Evolutionary conservation across 1,140 invertebrate genomes (phyloP).

Genomic region (Heterodera carotae): DNA sequence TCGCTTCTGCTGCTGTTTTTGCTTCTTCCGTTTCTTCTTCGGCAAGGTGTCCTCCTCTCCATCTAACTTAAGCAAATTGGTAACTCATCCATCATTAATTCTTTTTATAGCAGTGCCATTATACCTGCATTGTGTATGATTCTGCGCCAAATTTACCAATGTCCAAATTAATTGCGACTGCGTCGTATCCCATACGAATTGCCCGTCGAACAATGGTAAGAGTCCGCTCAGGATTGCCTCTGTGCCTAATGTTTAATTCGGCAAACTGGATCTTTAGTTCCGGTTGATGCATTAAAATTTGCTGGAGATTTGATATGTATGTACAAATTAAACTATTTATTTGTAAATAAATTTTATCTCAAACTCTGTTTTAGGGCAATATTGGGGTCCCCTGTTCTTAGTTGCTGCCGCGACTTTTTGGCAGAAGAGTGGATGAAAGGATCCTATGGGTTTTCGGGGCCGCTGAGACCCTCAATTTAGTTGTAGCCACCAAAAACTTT

Average conservation of each 20-base stretch:
- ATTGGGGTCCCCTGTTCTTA: too few relatives aligned
- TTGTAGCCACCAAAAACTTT: too few relatives aligned
- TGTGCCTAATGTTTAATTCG: conserved; percentile 60
- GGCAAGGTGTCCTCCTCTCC: conserved; percentile 20
- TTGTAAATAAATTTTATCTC: too few relatives aligned
- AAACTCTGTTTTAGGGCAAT: too few relatives aligned
- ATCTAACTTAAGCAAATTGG: conserved; percentile 22
- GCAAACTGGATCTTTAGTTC: conserved; percentile 57
- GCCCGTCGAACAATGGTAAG: conserved; percentile 55
- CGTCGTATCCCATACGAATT: conserved; percentile 62
- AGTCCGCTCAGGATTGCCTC: conserved; percentile 55
- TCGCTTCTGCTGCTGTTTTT: conserved; percentile 13
- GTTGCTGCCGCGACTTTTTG: too few relatives aligned
- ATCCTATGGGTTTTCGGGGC: too few relatives aligned
- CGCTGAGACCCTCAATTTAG: too few relatives aligned
- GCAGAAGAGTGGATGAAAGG: too few relatives aligned
- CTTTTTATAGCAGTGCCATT: conserved; percentile 6
- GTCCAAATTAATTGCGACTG: conserved; percentile 31
- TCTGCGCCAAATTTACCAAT: conserved; percentile 5
- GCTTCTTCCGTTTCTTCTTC: conserved; percentile 51
- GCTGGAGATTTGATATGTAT: too few relatives aligned
- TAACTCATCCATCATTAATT: too few relatives aligned
- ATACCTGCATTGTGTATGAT: background rate
- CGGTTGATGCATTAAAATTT: background rate
- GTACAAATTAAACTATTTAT: too few relatives aligned